Evolutionary conservation across 2,888 invertebrate species (phyloP).

Genomic region (Eristalis arbustorum): DNA sequence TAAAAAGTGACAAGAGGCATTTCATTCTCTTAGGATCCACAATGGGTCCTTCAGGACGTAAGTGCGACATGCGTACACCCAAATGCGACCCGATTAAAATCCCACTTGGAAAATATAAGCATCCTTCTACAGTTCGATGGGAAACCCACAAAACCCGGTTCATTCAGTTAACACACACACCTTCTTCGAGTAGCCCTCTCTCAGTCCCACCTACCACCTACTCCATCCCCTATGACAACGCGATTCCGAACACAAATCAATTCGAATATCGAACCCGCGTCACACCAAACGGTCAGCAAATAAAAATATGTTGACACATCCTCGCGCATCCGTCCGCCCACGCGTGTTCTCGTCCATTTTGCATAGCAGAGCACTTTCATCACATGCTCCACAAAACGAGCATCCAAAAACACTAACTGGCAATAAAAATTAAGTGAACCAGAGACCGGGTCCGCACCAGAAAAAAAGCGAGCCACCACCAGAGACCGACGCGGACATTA

Average conservation of each 20-base stretch:
- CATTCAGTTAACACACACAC: conserved; percentile 15
- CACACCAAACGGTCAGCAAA: conserved; percentile 38
- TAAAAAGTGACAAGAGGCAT: too few relatives aligned
- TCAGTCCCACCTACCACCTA: not conserved
- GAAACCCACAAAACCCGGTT: not conserved
- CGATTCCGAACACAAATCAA: conserved; percentile 31
- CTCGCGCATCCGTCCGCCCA: conserved; percentile 25
- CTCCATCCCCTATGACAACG: not conserved
- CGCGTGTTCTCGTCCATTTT: conserved; percentile 49
- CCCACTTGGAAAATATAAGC: too few relatives aligned
- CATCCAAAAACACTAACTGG: conserved; percentile 69
- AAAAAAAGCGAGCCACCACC: conserved; percentile 3
- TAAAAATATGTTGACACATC: conserved; percentile 64
- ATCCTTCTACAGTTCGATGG: too few relatives aligned
- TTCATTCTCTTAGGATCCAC: too few relatives aligned
- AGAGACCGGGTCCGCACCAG: conserved; percentile 26
- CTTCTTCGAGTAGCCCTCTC: not conserved
- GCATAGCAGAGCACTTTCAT: conserved; percentile 62
- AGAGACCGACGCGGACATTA: conserved; percentile 29
- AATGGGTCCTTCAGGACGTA: too few relatives aligned
- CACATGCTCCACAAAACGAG: conserved; percentile 69
- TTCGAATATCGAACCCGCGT: conserved; percentile 62
- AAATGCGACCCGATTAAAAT: too few relatives aligned
- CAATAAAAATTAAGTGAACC: conserved; percentile 68
- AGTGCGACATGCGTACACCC: too few relatives aligned